phyloP scores from a whole-genome alignment of 2,888 invertebrate species.

The Melanophora roralis region DNA sequence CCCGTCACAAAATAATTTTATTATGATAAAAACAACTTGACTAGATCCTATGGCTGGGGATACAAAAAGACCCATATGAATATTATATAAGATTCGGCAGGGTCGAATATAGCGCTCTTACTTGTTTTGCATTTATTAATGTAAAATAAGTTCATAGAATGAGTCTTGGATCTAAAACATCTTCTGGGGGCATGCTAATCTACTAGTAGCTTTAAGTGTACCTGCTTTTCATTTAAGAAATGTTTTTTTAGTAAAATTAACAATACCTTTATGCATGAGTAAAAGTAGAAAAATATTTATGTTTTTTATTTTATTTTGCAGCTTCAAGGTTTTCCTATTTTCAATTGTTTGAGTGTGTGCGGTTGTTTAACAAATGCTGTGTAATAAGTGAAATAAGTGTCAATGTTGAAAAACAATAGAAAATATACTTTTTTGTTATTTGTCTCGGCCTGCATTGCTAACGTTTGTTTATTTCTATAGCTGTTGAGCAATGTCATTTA shows the following conservation, averaged over 20 bases:
- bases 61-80: no score
- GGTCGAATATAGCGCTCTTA: no score
- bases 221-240: background rate
- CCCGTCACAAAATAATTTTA: no score
- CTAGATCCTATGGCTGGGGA: no score
- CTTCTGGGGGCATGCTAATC: no score
- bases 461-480: slow-evolving; percentile 9
- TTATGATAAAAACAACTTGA: no score
- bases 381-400: slow-evolving; percentile 22
- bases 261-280: slow-evolving; percentile 4
- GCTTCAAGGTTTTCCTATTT: slow-evolving; percentile 20
- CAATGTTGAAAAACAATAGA: slow-evolving; percentile 12
- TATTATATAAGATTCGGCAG: no score
- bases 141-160: no score
- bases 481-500: no score
- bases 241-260: background rate
- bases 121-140: no score
- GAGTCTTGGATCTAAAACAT: no score
- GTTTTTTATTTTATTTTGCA: slow-evolving; percentile 9
- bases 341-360: background rate
- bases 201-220: no score
- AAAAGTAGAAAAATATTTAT: slow-evolving; percentile 25
- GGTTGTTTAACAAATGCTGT: background rate
- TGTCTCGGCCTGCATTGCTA: slow-evolving; percentile 7
- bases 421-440: slow-evolving; percentile 12